Evolutionary conservation across 2,113 vertebrate species (phyloP).

Genomic region (Orycteropus afer): DNA sequence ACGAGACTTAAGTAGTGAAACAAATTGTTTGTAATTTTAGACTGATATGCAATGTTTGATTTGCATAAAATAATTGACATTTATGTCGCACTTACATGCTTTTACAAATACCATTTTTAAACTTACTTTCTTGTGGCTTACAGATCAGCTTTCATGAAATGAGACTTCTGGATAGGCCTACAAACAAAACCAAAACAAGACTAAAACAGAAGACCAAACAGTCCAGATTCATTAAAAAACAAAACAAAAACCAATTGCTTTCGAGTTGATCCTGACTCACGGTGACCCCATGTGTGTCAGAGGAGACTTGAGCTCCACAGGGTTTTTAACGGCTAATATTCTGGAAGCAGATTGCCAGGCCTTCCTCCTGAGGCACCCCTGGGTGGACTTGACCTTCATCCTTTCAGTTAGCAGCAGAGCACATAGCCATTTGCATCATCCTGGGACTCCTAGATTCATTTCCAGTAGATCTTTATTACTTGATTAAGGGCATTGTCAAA

Average conservation of each 20-base stretch:
- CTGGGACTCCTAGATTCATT: not conserved
- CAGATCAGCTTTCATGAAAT: not conserved
- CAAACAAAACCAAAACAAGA: not conserved
- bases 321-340: not conserved
- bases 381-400: not conserved
- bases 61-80: not conserved
- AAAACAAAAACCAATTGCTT: not conserved
- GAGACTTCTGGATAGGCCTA: not conserved
- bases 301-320: not conserved
- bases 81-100: not conserved
- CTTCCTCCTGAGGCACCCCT: not conserved
- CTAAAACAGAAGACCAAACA: not conserved
- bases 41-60: not conserved
- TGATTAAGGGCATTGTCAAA: not conserved
- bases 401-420: not conserved
- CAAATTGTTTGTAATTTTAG: conserved; percentile 1
- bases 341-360: not conserved
- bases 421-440: not conserved
- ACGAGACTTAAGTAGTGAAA: not conserved
- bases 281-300: not conserved
- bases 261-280: not conserved
- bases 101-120: conserved; percentile 25
- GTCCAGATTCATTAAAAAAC: not conserved
- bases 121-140: not conserved
- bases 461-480: not conserved